phyloP scores from a whole-genome alignment of 2,888 invertebrate species.

The Mesochorus sp. region DNA sequence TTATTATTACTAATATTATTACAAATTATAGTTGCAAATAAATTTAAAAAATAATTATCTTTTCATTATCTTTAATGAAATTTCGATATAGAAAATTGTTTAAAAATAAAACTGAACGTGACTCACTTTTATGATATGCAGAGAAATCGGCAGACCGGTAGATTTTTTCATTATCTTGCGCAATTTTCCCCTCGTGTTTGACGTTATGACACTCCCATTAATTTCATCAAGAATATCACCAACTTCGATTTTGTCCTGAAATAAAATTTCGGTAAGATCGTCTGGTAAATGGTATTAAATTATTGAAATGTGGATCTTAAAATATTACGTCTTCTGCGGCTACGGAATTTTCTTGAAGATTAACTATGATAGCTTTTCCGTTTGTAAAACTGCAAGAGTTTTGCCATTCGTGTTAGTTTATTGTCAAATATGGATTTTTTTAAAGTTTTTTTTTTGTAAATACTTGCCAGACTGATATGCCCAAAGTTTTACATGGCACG shows the following conservation, averaged over 20 bases:
- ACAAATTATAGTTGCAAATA: too few species aligned
- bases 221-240: conserved; percentile 87
- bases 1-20: too few species aligned
- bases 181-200: conserved; percentile 82
- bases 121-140: conserved; percentile 84
- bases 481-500: conserved; percentile 86
- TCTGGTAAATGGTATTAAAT: too few species aligned
- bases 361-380: conserved; percentile 85
- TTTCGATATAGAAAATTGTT: too few species aligned
- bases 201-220: conserved; percentile 83
- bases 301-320: too few species aligned
- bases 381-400: conserved; percentile 83
- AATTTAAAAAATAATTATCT: too few species aligned
- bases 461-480: conserved; percentile 84
- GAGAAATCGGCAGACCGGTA: conserved; percentile 82
- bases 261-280: not conserved
- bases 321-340: conserved; percentile 86
- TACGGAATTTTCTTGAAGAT: conserved; percentile 85
- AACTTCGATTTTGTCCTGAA: conserved; percentile 84
- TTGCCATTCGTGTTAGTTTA: not conserved
- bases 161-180: conserved; percentile 82
- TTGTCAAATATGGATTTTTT: not conserved
- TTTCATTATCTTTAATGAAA: too few species aligned
- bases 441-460: conserved; percentile 10
- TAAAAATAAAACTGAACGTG: too few species aligned